Evolutionary conservation across 2,797 vertebrate genomes (phyloP), one percentile per base, ranked within the genome.

Genomic region (Sebastes goodei): DNA sequence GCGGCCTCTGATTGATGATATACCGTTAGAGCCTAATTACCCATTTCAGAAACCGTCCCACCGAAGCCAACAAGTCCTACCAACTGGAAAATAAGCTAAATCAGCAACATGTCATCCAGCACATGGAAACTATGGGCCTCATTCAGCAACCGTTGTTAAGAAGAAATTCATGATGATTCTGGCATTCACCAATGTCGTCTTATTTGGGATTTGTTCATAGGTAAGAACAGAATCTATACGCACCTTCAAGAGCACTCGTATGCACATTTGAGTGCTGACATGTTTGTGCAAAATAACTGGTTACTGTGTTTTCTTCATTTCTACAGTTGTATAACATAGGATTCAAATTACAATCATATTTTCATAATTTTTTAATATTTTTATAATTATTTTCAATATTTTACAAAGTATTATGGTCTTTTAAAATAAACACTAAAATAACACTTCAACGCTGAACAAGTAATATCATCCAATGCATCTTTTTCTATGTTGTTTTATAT

Each of bases 1-100:
- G 74, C 20, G 27, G 38, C 55, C 35, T 70, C 21, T 77, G 73
- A 78, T 56, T 69, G 53, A 80, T 71, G 29, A 62, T 27, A 71
- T 8, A n/a, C 29, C 23, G 21, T 53, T n/a, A 3, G 21, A 46
- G 32, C 49, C 33, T 65, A 64, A 83, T 42, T 76, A 42, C 20
- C n/a, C 30, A 32, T 75, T 65, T 63, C 29, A 67, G 27, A 42
- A 17, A 67, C 3, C 33, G 55, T 62, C 60, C 38, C 11, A 53
- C 35, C 59, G 38, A 70, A 59, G 52, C 56, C 46, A 42, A 70
- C 27, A 67, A 23, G 35, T 30, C 25, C 59, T 32, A 73, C 21
- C 49, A 32, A 67, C 33, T 68, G 53, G 21, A 76, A 78, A 62
- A 49, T 59, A 49, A 59, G 61, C 14, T 53, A 52, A 67, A 66